Evolutionary conservation across 2,113 vertebrate genomes (phyloP), one percentile per base, ranked within the genome.

Genomic region (Thalassarche chlororhynchos): DNA sequence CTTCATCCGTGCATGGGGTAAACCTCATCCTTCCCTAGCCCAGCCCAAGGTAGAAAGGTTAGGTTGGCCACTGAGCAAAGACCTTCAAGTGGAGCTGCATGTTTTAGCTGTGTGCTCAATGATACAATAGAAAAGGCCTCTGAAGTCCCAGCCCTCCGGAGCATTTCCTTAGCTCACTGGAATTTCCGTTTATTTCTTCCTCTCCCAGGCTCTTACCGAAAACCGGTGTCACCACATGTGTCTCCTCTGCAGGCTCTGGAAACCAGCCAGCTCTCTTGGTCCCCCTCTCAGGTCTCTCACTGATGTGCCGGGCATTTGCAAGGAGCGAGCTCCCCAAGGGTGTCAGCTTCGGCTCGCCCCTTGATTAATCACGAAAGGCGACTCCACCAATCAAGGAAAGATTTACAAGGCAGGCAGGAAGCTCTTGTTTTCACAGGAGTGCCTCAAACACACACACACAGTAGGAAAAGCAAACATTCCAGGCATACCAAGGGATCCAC

Each of bases 381-480:
- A 58, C 71, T 57, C 82, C 94, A 88, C 91, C 96, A 90, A 81
- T 97, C 91, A 89, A 98, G 78, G 70, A 31, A 78, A 97, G 92
- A 95, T 95, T 96, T 98, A 87, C 92, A 85, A 90, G 75, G 75
- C 70, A 20, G 95, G 90, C 95, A 94, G 94, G 95, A 79, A 97
- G 90, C 92, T 65, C 84, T 98, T 97, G 91, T 96, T 98, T 98
- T 97, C 75, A 91, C 93, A 96, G 86, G 80, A 77, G 87, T 87
- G 92, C 84, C 95, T 96, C 70, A 87, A 97, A 91, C 80, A 87
- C 93, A 97, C 40, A 87, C 74, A 96, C 96, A 72, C 76, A 97
- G 97, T 96, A 94, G 95, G 96, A 97, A 96, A 97, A 97, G 95
- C 96, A 98, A 97, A 96, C 95, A 96, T 97, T 98, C 92, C 98